phyloP scores from a whole-genome alignment of 2,797 vertebrate genomes.

The Silurus lanzhouensis region DNA sequence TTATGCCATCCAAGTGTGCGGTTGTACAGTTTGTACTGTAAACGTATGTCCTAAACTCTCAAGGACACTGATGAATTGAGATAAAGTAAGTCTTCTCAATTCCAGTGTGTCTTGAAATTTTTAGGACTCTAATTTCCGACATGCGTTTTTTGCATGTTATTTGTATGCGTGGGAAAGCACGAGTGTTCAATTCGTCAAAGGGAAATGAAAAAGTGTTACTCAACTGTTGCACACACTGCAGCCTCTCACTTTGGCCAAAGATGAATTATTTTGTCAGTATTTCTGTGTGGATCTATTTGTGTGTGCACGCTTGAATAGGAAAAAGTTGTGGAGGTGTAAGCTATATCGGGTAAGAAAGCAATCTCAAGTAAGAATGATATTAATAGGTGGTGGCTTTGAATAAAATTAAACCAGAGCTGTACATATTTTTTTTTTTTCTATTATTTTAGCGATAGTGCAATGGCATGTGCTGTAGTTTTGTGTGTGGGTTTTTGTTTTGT shows the following conservation, averaged over 20 bases:
- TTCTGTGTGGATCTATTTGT: slow-evolving; percentile 11
- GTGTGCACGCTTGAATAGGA: slow-evolving; percentile 46
- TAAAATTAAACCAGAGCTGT: slow-evolving; percentile 68
- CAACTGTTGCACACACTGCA: slow-evolving; percentile 54
- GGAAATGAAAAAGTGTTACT: slow-evolving; percentile 53
- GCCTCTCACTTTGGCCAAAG: slow-evolving; percentile 85
- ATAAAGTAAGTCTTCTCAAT: slow-evolving; percentile 26
- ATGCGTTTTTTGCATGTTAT: slow-evolving; percentile 52
- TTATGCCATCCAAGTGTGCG: slow-evolving; percentile 68
- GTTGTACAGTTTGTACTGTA: slow-evolving; percentile 60
- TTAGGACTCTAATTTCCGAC: slow-evolving; percentile 38
- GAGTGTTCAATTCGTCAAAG: slow-evolving; percentile 3
- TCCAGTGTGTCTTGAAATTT: slow-evolving; percentile 30
- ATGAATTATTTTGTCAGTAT: slow-evolving; percentile 69
- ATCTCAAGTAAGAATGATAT: slow-evolving; percentile 22
- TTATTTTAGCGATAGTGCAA: slow-evolving; percentile 74
- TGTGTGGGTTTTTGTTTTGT: slow-evolving; percentile 48
- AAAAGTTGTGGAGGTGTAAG: slow-evolving; percentile 52
- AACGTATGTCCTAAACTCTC: slow-evolving; percentile 51
- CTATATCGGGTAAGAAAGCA: slow-evolving; percentile 24
- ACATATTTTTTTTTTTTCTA: slow-evolving; percentile 70
- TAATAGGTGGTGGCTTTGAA: slow-evolving; percentile 55
- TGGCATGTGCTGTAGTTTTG: slow-evolving; percentile 68
- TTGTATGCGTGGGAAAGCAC: slow-evolving; percentile 58
- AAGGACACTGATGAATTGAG: slow-evolving; percentile 52